These are phyloP conservation scores for Tubulanus polymorphus DNA, from an alignment of 2,888 invertebrate genomes.

Conservation along the genomic window DNA sequence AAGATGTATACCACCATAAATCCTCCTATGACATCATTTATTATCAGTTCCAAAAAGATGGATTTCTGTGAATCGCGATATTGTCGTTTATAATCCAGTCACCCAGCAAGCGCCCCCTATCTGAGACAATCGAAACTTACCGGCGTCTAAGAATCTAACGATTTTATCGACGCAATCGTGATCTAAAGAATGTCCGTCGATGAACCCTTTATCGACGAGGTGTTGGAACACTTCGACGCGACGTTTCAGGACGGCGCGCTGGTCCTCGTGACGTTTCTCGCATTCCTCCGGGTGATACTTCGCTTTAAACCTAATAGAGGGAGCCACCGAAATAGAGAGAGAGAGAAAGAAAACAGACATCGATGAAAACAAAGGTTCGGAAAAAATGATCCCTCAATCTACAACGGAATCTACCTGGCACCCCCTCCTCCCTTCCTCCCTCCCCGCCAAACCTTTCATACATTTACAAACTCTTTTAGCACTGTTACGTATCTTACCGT, in stretches of 20 bases:
- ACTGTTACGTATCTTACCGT: no score
- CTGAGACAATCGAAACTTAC: conserved; percentile 44
- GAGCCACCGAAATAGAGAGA: not conserved
- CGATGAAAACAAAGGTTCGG: not conserved
- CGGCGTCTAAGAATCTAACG: conserved; percentile 82
- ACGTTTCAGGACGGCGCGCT: conserved; percentile 63
- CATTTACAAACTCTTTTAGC: no score
- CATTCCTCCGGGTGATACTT: conserved; percentile 99
- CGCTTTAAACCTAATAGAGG: conserved; percentile 82
- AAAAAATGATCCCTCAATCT: not conserved
- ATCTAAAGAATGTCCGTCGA: conserved; percentile 79
- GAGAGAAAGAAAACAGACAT: not conserved
- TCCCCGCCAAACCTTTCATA: no score
- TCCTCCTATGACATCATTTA: no score
- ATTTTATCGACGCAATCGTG: conserved; percentile 72
- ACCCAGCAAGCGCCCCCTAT: no score
- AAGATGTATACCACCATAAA: no score
- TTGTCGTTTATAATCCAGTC: no score
- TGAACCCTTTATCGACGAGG: conserved; percentile 64
- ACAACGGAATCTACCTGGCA: no score
- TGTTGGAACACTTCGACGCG: conserved; percentile 86
- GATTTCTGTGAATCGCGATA: no score
- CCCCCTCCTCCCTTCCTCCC: no score
- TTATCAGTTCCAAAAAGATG: no score
- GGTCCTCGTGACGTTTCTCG: conserved; percentile 82